Percentiles rank a stretch among this genome's conserved stretches.
Evolutionary conservation across 2,888 invertebrate species (phyloP).

Genomic region (Drosophila limbata): DNA sequence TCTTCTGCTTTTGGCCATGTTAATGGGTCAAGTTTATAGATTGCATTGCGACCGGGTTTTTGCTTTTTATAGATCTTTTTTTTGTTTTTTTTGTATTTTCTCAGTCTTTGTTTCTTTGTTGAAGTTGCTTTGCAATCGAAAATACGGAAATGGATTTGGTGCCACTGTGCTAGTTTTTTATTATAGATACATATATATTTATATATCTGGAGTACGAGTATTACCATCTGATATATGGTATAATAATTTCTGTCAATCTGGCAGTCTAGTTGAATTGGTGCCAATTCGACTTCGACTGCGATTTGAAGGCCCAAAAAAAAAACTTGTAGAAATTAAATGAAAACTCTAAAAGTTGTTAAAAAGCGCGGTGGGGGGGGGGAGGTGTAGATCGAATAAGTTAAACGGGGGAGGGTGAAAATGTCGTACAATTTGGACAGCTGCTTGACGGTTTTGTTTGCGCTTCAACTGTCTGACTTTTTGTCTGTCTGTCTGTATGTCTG

Average conservation of each 20-base stretch:
- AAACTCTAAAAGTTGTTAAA: not conserved
- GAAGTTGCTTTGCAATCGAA: constrained; percentile 45
- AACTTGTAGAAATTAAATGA: constrained; percentile 13
- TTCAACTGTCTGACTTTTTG: constrained; percentile 22
- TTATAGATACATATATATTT: constrained; percentile 4
- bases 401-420: constrained; percentile 2
- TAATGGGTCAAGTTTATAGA: constrained; percentile 77
- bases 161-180: constrained; percentile 42
- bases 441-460: constrained; percentile 13
- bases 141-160: constrained; percentile 63
- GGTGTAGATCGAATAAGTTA: not conserved
- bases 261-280: constrained; percentile 65
- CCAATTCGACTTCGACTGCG: constrained; percentile 44
- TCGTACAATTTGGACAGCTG: constrained; percentile 61
- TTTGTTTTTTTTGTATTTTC: constrained; percentile 7
- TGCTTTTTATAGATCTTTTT: not conserved
- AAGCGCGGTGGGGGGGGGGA: too few relatives aligned
- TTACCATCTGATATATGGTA: constrained; percentile 8
- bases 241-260: constrained; percentile 64
- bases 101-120: not conserved
- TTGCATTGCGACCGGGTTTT: constrained; percentile 67
- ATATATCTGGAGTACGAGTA: not conserved
- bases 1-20: constrained; percentile 35
- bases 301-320: constrained; percentile 46
- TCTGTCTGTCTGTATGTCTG: constrained; percentile 4